Evolutionary conservation across 1,140 invertebrate genomes (phyloP), one percentile per base, ranked within the genome.

Genomic region (Anoplolepis gracilipes): DNA sequence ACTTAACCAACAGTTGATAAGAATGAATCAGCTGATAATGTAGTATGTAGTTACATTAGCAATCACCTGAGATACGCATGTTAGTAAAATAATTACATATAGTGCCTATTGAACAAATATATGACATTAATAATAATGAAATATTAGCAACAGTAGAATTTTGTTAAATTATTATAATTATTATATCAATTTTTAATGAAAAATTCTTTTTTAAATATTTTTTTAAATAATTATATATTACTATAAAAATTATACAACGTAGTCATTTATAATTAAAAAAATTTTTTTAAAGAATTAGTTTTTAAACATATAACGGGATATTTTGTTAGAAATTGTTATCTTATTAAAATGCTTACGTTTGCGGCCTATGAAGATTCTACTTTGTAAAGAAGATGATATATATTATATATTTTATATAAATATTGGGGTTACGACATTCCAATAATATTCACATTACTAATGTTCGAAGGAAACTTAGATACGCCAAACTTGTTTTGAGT

Each of bases 401-500:
- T n/a, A 11, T 81, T 33, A 61, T 5, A 82, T 19, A 61, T 25
- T 81, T 59, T 30, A 16, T 2, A 8, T 25, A 81, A 59, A 22
- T n/a, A n/a, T n/a, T n/a, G n/a, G n/a, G n/a, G n/a, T 36, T 10
- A n/a, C 22, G 46, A 0, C 0, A 82, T 10, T 53, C 1, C n/a
- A 28, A 22, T 57, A 70, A 53, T n/a, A 62, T 73, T 86, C 42
- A 77, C 19, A 84, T 49, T 28, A 86, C 13, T 16, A 73, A n/a
- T 0, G 87, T 88, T 30, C 85, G 78, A 8, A 90, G 73, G 2
- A 90, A 72, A 46, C 70, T 90, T 28, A 90, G 28, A 5, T 90
- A 90, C 0, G 67, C 88, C n/a, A 90, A 2, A 33, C 87, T 87
- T 55, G 88, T 81, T 79, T 90, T 90, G n/a, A 90, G 33, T 16